Percentiles rank a stretch among this genome's conserved stretches.
Evolutionary conservation across 2,113 vertebrate genomes (phyloP).

Genomic region (Oreocharis arfaki): DNA sequence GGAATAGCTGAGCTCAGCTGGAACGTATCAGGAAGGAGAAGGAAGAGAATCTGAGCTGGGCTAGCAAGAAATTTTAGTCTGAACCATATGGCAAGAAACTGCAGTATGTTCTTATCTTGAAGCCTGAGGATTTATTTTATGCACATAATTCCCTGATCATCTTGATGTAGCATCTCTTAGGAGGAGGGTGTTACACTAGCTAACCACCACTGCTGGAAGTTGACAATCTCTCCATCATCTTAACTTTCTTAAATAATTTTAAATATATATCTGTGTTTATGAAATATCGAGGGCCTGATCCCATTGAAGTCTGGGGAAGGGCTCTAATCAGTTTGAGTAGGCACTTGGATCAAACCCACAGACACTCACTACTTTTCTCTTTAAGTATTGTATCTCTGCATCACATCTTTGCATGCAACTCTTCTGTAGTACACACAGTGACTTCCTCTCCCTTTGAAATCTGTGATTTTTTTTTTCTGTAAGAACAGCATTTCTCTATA

Average conservation of each 20-base stretch:
- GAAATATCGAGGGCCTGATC: constrained; percentile 37
- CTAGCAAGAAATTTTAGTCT: constrained; percentile 61
- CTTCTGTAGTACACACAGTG: neutral
- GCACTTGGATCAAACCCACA: constrained; percentile 32
- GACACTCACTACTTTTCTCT: neutral
- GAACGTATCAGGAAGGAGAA: constrained; percentile 45
- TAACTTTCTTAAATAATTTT: constrained; percentile 69
- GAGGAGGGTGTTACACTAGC: constrained; percentile 49
- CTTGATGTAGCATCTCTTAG: constrained; percentile 44
- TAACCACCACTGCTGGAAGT: constrained; percentile 61
- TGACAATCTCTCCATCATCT: constrained; percentile 58
- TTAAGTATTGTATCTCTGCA: constrained; percentile 14
- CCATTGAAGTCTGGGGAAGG: constrained; percentile 47
- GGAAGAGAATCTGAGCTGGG: constrained; percentile 55
- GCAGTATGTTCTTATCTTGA: constrained; percentile 23
- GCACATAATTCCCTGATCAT: constrained; percentile 59
- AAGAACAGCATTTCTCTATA: neutral
- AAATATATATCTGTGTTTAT: constrained; percentile 50
- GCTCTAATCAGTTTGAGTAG: constrained; percentile 23
- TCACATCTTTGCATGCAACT: constrained; percentile 21
- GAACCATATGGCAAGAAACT: constrained; percentile 44
- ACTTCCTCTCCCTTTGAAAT: constrained; percentile 44
- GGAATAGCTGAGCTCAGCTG: constrained; percentile 56
- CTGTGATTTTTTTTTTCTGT: neutral
- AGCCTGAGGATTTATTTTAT: constrained; percentile 59